A percentile compares a stretch with the other conserved stretches of the same genome.
Evolutionary conservation across 1,140 invertebrate species (phyloP).

Genomic region (Drosophila sp.): DNA sequence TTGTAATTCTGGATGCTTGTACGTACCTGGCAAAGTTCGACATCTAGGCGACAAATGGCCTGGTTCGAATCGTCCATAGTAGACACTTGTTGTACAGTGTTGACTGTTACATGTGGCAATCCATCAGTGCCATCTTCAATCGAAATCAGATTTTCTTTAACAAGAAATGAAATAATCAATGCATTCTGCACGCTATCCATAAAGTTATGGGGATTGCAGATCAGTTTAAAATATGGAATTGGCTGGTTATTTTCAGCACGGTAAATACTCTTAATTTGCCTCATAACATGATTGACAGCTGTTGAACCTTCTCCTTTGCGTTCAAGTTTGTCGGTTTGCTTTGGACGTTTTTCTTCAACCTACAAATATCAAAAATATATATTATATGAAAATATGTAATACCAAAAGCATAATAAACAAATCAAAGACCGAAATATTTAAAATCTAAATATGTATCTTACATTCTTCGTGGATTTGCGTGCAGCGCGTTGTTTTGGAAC

Average conservation of each 20-base stretch:
- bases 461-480: slow-evolving; percentile 38
- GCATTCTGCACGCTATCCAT: slow-evolving; percentile 73
- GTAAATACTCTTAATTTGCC: slow-evolving; percentile 55
- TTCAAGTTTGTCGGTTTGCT: slow-evolving; percentile 60
- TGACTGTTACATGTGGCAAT: slow-evolving; percentile 53
- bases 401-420: no score
- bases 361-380: slow-evolving; percentile 2
- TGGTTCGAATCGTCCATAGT: slow-evolving; percentile 27
- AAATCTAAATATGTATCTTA: slow-evolving; percentile 28
- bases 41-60: slow-evolving; percentile 55
- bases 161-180: slow-evolving; percentile 65
- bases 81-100: neutral
- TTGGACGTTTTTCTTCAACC: slow-evolving; percentile 65
- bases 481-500: slow-evolving; percentile 52
- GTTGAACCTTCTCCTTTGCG: slow-evolving; percentile 68
- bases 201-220: slow-evolving; percentile 63
- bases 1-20: neutral
- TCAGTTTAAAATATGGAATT: slow-evolving; percentile 73
- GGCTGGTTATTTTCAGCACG: slow-evolving; percentile 43
- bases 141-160: slow-evolving; percentile 58
- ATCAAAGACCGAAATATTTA: no score
- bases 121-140: slow-evolving; percentile 52
- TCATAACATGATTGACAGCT: slow-evolving; percentile 50
- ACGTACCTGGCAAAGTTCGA: slow-evolving; percentile 56
- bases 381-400: neutral